phyloP scores from a whole-genome alignment of 2,113 vertebrate species.

The Clarias macrocephalus region DNA sequence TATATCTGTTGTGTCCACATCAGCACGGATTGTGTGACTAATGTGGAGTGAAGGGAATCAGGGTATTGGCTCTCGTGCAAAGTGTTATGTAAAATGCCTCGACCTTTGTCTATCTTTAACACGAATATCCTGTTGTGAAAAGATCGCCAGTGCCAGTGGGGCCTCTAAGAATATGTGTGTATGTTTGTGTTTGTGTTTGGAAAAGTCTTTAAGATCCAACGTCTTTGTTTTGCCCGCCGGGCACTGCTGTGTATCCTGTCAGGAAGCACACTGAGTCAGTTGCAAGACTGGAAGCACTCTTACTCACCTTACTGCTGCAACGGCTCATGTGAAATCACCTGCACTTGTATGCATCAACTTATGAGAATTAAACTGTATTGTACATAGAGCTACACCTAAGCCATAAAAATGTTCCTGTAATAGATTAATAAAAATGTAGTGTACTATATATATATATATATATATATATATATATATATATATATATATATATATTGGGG shows the following conservation, averaged over 20 bases:
- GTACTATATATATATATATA: neutral
- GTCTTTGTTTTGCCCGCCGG: constrained; percentile 61
- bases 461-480: too few relatives aligned
- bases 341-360: neutral
- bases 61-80: neutral
- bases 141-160: constrained; percentile 44
- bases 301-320: neutral
- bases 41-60: neutral
- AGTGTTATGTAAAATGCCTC: constrained; percentile 1
- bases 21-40: neutral
- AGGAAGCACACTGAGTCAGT: constrained; percentile 65
- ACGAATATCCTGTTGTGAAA: constrained; percentile 69
- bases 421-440: neutral
- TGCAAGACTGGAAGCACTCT: constrained; percentile 45
- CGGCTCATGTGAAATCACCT: neutral
- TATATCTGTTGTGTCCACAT: neutral
- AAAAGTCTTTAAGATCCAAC: neutral
- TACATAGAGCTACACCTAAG: neutral
- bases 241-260: constrained; percentile 70
- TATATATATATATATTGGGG: too few relatives aligned
- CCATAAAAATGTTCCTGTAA: neutral
- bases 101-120: constrained; percentile 36
- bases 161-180: neutral
- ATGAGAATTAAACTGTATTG: neutral
- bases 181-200: constrained; percentile 28